Evolutionary conservation across 2,797 vertebrate genomes (phyloP).

Genomic region (Argentina silus): DNA sequence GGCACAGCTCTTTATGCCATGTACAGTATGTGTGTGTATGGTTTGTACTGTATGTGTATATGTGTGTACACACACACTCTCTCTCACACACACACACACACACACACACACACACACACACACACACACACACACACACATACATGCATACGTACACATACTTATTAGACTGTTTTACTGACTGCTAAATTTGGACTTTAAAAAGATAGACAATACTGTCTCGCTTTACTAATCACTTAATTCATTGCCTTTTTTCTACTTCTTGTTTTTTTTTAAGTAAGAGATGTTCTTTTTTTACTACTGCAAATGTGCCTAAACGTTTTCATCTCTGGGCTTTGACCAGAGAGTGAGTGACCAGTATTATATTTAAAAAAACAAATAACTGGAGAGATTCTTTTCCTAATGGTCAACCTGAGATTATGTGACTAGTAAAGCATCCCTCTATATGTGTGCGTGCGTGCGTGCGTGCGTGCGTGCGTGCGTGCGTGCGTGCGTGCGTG

Average conservation of each 20-base stretch:
- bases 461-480: slow-evolving; percentile 2
- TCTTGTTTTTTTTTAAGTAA: slow-evolving; percentile 75
- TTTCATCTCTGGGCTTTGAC: slow-evolving; percentile 75
- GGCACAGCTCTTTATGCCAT: slow-evolving; percentile 11
- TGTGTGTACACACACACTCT: background rate
- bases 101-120: slow-evolving; percentile 7
- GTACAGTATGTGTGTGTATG: background rate
- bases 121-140: slow-evolving; percentile 8
- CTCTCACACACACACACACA: background rate
- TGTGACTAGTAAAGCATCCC: slow-evolving; percentile 86
- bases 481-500: background rate
- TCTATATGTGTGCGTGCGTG: slow-evolving; percentile 8
- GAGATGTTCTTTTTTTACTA: slow-evolving; percentile 58
- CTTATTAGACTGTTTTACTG: slow-evolving; percentile 77
- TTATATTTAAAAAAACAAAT: slow-evolving; percentile 75
- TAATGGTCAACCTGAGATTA: slow-evolving; percentile 81
- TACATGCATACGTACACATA: slow-evolving; percentile 6
- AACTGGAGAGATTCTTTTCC: slow-evolving; percentile 76
- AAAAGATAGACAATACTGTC: slow-evolving; percentile 59
- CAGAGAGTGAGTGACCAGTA: slow-evolving; percentile 83
- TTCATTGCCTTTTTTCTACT: slow-evolving; percentile 81
- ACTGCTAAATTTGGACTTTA: slow-evolving; percentile 84
- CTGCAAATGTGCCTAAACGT: slow-evolving; percentile 82
- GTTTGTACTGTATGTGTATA: background rate
- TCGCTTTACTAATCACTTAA: slow-evolving; percentile 93